Evolutionary conservation across 2,888 invertebrate genomes (phyloP).

Genomic region (Siphlonurus alternatus): DNA sequence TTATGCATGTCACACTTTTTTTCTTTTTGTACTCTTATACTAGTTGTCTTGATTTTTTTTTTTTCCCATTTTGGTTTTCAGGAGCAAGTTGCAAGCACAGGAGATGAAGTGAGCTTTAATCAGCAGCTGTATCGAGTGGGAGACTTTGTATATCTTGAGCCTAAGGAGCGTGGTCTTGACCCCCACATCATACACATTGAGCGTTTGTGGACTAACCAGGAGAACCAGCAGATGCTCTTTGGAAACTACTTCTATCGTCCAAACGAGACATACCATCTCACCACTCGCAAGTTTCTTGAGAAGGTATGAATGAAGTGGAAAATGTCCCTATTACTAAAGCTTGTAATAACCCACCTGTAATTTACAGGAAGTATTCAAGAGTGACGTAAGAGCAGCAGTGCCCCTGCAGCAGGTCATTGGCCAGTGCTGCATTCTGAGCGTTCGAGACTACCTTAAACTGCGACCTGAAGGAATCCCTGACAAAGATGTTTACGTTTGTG

Average conservation of each 20-base stretch:
- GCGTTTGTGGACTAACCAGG: slow-evolving; percentile 69
- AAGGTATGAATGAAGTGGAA: slow-evolving; percentile 38
- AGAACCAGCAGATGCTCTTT: slow-evolving; percentile 71
- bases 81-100: slow-evolving; percentile 16
- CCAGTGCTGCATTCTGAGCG: slow-evolving; percentile 82
- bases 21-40: no score
- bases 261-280: slow-evolving; percentile 89
- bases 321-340: no score
- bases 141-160: slow-evolving; percentile 82
- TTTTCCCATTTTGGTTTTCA: not conserved
- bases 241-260: slow-evolving; percentile 87
- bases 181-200: slow-evolving; percentile 75
- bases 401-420: slow-evolving; percentile 74
- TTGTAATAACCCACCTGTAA: no score
- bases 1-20: not conserved
- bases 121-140: slow-evolving; percentile 63
- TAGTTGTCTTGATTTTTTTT: not conserved
- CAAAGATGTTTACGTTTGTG: slow-evolving; percentile 93
- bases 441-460: slow-evolving; percentile 84
- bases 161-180: slow-evolving; percentile 46
- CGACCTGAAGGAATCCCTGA: slow-evolving; percentile 75
- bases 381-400: slow-evolving; percentile 69
- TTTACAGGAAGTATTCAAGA: slow-evolving; percentile 79
- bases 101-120: slow-evolving; percentile 52
- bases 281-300: slow-evolving; percentile 86